Evolutionary conservation across 2,888 invertebrate genomes (phyloP).

Genomic region (Salticus scenicus): DNA sequence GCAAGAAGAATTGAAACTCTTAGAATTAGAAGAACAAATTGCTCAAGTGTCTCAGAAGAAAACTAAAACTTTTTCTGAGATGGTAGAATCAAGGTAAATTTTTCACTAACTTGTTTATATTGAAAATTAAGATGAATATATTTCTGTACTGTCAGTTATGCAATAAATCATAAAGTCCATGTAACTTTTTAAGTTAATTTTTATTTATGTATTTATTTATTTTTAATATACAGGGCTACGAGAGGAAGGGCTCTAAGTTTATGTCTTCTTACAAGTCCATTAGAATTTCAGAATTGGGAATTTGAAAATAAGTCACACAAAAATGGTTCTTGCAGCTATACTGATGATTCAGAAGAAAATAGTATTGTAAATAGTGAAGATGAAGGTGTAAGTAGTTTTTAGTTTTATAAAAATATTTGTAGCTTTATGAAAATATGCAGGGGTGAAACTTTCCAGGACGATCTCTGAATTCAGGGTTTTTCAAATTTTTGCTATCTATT

Average conservation of each 20-base stretch:
- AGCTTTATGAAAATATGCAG: too few relatives aligned
- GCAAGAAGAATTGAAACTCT: constrained; percentile 62
- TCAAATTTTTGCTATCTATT: too few relatives aligned
- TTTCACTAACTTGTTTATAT: too few relatives aligned
- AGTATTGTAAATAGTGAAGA: constrained; percentile 63
- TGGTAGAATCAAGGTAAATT: constrained; percentile 83
- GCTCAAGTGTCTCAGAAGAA: constrained; percentile 75
- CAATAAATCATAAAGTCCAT: too few relatives aligned
- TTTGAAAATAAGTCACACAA: constrained; percentile 15
- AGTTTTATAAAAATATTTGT: too few relatives aligned
- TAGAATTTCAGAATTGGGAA: constrained; percentile 55
- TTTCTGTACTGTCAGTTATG: too few relatives aligned
- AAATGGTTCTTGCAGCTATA: constrained; percentile 27
- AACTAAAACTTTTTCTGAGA: constrained; percentile 95
- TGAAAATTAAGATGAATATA: too few relatives aligned
- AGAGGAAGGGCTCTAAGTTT: constrained; percentile 63
- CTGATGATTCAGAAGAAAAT: constrained; percentile 57
- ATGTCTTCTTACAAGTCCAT: constrained; percentile 55
- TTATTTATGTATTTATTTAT: too few relatives aligned
- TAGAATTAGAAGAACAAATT: constrained; percentile 58
- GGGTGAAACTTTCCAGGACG: too few relatives aligned
- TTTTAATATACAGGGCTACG: constrained; percentile 45
- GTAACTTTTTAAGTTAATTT: too few relatives aligned
- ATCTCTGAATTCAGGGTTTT: too few relatives aligned
- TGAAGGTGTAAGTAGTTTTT: constrained; percentile 48